Percentiles rank a stretch among this genome's conserved stretches.
These are phyloP conservation scores for Miichthys miiuy DNA, from an alignment of 2,797 vertebrate species.

Conservation along the genomic window DNA sequence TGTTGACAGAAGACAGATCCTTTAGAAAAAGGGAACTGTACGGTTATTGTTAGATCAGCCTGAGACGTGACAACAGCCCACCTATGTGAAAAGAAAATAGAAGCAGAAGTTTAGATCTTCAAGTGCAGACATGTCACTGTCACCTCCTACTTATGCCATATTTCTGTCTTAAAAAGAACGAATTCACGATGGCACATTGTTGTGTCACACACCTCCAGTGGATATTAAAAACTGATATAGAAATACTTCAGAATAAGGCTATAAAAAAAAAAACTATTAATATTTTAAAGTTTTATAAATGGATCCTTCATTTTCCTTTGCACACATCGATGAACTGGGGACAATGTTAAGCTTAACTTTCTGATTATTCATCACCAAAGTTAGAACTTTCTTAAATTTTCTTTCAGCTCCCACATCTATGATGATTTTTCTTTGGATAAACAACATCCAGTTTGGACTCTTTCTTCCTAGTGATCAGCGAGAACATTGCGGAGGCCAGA, in stretches of 20 bases:
- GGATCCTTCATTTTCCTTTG: too few relatives aligned
- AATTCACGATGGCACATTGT: background rate
- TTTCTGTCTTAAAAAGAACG: background rate
- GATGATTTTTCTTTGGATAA: background rate
- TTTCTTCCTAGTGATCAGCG: background rate
- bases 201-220: background rate
- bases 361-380: background rate
- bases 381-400: background rate
- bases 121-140: background rate
- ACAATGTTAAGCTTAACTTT: too few relatives aligned
- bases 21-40: background rate
- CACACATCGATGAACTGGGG: too few relatives aligned
- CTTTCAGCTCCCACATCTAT: background rate
- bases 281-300: background rate
- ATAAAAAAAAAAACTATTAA: background rate
- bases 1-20: conserved; percentile 3
- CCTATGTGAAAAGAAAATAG: background rate
- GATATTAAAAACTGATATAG: background rate
- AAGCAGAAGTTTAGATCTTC: background rate
- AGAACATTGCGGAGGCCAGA: background rate
- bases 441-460: background rate
- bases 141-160: too few relatives aligned
- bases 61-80: background rate
- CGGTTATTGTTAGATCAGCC: background rate
- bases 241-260: background rate